Percentiles rank a stretch among this genome's conserved stretches.
Evolutionary conservation across 2,113 vertebrate species (phyloP).

Genomic region (Megaceryle maxima): DNA sequence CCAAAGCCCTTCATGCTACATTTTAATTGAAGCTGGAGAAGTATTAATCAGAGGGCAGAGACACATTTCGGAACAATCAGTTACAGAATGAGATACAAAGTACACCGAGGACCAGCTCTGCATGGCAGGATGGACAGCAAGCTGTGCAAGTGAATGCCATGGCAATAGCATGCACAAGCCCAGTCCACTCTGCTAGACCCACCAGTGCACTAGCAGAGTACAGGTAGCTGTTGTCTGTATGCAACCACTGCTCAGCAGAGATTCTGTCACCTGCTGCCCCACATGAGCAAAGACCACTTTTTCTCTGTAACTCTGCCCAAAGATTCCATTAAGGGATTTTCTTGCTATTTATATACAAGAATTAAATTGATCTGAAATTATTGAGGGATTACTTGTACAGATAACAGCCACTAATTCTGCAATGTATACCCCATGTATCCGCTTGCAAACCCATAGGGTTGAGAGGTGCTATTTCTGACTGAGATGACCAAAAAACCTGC

Average conservation of each 20-base stretch:
- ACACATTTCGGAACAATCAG: constrained; percentile 1
- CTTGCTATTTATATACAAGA: neutral
- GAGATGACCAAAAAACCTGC: neutral
- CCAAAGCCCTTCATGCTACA: constrained; percentile 26
- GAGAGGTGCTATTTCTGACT: neutral
- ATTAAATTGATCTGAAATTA: neutral
- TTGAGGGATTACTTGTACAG: neutral
- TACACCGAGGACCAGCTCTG: neutral
- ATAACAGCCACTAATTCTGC: neutral
- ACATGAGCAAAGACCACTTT: neutral
- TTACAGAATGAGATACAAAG: neutral
- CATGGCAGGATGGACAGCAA: accelerated
- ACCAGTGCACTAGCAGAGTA: neutral
- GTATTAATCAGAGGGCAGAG: constrained; percentile 40
- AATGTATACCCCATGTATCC: accelerated
- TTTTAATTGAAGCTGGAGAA: constrained; percentile 47
- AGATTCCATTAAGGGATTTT: neutral
- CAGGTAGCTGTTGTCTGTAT: accelerated
- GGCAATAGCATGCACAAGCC: neutral
- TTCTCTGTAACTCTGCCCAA: neutral
- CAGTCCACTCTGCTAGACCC: neutral
- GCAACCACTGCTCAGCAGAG: neutral
- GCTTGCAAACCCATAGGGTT: neutral
- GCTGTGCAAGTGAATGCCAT: accelerated
- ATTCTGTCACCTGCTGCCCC: neutral